Evolutionary conservation across 2,797 vertebrate genomes (phyloP).

Genomic region (Decapterus maruadsi): DNA sequence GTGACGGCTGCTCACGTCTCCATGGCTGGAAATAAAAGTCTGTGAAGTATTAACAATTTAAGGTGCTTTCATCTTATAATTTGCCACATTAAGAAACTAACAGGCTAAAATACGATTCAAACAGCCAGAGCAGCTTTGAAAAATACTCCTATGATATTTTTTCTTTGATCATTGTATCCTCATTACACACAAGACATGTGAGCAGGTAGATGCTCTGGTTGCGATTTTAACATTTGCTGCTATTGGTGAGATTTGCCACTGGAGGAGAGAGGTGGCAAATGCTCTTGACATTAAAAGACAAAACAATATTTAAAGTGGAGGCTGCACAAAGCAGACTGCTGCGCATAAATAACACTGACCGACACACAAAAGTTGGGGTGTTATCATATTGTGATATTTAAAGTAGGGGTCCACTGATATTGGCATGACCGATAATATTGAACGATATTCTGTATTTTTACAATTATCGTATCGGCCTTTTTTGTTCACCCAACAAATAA

Average conservation of each 20-base stretch:
- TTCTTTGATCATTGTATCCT: slow-evolving; percentile 22
- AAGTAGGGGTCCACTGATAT: no score
- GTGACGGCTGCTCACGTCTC: neutral
- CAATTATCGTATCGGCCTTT: no score
- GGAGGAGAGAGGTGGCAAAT: slow-evolving; percentile 8
- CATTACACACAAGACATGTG: slow-evolving; percentile 3
- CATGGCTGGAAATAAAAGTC: no score
- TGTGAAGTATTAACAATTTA: neutral
- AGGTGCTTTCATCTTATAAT: slow-evolving; percentile 11
- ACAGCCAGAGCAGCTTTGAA: neutral
- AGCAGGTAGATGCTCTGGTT: slow-evolving; percentile 1
- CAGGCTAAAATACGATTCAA: neutral
- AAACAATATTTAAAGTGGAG: slow-evolving; percentile 15
- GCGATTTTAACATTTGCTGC: slow-evolving; percentile 19
- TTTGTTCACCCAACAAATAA: no score
- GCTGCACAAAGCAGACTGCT: slow-evolving; percentile 11
- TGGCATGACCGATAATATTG: no score
- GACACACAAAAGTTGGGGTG: no score
- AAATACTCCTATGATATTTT: slow-evolving; percentile 5
- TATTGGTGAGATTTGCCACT: neutral
- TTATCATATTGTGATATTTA: no score
- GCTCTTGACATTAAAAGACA: slow-evolving; percentile 41
- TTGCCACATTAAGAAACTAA: neutral
- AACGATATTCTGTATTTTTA: no score
- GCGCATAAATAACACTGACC: neutral